Base-by-base conservation (phyloP, 2,888 invertebrate genomes). In the Brachyopa scutellaris region DNA sequence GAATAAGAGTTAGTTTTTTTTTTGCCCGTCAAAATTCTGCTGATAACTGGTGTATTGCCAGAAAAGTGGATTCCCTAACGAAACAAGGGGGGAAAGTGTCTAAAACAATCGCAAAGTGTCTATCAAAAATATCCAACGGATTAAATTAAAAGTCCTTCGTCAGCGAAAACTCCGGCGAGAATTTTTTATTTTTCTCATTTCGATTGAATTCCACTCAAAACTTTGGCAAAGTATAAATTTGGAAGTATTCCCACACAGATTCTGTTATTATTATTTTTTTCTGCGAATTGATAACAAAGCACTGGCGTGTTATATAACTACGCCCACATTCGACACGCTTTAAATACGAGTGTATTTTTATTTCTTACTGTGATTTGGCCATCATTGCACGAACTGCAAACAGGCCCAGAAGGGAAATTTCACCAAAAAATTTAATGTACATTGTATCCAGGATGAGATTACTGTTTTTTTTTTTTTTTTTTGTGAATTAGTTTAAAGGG, bases 331-430 rank as follows among this genome's bases (percentile, higher is more conserved):
- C 49, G 31, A 31, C 15, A 9, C 6, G n/a, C 8, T 8, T 29
- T 13, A 26, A n/a, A n/a, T n/a, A n/a, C 9, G 11, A 13, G 4
- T 21, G 3, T 7, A 17, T 23, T 40, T 57, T 57, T 21, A 19
- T 49, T 38, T 15, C 13, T 5, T 17, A 33, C 40, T 4, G 13
- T 31, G 17, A 23, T 33, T 42, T 6, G n/a, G n/a, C 61, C 61
- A 61, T 72, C 72, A 57, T 8, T 57, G 45, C 36, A 62, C 26
- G 42, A 17, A 36, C 38, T 40, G 61, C 61, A 61, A 72, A 53
- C 53, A 62, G 42, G n/a, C n/a, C n/a, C 33, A 11, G 19, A n/a
- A 59, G 53, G 31, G 33, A 61, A 61, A 40, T 40, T 11, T 61
- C 31, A 8, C n/a, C 4, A 11, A 42, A 47, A 45, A 67, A 53